phyloP scores from a whole-genome alignment of 2,797 vertebrate species.

The Sebastes glaucus region DNA sequence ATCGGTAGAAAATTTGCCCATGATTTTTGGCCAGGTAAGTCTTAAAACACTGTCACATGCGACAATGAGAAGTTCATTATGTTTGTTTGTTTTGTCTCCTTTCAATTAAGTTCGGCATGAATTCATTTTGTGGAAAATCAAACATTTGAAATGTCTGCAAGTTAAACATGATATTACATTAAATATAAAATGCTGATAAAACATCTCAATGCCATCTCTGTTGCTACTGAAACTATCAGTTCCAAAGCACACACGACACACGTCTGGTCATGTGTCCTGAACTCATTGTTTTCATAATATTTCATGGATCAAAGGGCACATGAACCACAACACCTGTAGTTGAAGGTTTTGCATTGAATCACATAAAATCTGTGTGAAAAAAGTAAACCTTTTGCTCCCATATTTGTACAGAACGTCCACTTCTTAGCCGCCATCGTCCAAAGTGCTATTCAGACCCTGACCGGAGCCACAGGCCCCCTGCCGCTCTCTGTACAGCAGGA shows the following conservation, averaged over 20 bases:
- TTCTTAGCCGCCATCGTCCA: slow-evolving; percentile 61
- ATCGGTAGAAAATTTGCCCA: slow-evolving; percentile 38
- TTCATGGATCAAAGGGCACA: neutral
- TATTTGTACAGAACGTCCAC: slow-evolving; percentile 56
- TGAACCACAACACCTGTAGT: neutral
- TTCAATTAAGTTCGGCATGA: no score
- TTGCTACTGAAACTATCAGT: neutral
- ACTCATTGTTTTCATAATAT: neutral
- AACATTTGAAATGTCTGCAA: no score
- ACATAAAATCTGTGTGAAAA: neutral
- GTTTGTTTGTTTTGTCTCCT: neutral
- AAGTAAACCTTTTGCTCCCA: accelerated
- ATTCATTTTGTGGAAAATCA: no score
- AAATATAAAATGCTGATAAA: no score
- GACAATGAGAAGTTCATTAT: neutral
- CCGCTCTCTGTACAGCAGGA: slow-evolving; percentile 39
- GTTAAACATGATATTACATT: no score
- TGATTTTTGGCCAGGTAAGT: slow-evolving; percentile 70
- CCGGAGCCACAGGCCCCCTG: neutral
- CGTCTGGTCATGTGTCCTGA: neutral
- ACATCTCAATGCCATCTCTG: neutral
- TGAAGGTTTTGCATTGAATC: neutral
- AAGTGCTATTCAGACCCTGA: slow-evolving; percentile 36
- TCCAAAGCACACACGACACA: neutral
- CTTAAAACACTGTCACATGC: neutral